These are phyloP conservation scores for Denticeps clupeoides DNA, from an alignment of 2,797 vertebrate genomes.

Conservation along the genomic window DNA sequence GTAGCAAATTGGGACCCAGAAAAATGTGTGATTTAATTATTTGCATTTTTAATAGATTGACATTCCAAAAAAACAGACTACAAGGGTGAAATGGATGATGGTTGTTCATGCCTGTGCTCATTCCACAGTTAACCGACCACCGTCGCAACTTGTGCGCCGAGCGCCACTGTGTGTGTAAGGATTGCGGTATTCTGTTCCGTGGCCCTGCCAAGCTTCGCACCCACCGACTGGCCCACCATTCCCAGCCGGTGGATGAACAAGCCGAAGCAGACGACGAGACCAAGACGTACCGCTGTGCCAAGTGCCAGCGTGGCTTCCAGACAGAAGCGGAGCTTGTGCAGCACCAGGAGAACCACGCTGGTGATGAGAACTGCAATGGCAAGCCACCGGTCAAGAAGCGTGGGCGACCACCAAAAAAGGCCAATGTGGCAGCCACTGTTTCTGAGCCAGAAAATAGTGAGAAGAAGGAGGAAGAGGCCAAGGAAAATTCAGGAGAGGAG, in stretches of 20 bases:
- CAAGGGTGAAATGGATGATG: too few species aligned
- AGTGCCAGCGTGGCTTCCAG: conserved; percentile 60
- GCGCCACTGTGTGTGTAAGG: conserved; percentile 60
- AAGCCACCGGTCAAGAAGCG: conserved; percentile 49
- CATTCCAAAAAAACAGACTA: too few species aligned
- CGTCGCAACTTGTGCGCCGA: conserved; percentile 68
- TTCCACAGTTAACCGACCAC: conserved; percentile 56
- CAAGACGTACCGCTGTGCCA: conserved; percentile 60
- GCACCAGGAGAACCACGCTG: conserved; percentile 63
- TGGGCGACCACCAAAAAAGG: conserved; percentile 48
- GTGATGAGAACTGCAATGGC: conserved; percentile 62
- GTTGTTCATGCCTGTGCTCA: too few species aligned
- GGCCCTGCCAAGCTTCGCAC: conserved; percentile 61
- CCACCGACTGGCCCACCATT: conserved; percentile 63
- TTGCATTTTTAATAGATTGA: not conserved
- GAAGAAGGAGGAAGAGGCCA: conserved; percentile 43
- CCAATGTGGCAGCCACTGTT: conserved; percentile 20
- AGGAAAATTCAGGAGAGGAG: not conserved
- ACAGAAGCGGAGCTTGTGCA: conserved; percentile 51
- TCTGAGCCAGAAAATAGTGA: conserved; percentile 58
- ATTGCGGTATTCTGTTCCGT: conserved; percentile 64
- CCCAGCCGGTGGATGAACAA: conserved; percentile 48
- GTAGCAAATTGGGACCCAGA: too few species aligned
- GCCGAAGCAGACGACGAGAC: conserved; percentile 44
- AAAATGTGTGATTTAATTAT: too few species aligned